Evolutionary conservation across 2,113 vertebrate genomes (phyloP).

Genomic region (Nycticryphes semicollaris): DNA sequence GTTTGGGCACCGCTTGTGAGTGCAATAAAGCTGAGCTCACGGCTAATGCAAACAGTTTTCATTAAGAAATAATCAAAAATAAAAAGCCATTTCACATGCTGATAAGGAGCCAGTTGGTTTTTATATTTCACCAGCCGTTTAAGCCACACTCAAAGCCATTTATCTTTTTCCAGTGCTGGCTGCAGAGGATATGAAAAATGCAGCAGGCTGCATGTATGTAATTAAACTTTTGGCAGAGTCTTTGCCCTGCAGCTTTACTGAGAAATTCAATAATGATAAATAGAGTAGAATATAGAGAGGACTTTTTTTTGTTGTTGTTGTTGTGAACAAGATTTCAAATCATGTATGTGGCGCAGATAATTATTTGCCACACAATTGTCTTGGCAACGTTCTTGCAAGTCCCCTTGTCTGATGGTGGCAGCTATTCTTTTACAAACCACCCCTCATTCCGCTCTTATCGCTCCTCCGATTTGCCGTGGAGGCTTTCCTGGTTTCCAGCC

Average conservation of each 20-base stretch:
- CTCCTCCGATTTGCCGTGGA: neutral
- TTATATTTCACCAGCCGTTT: neutral
- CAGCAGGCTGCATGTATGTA: conserved; percentile 21
- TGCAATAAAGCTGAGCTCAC: neutral
- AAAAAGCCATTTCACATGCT: conserved; percentile 46
- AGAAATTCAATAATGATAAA: conserved; percentile 68
- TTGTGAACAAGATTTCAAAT: conserved; percentile 36
- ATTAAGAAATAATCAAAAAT: conserved; percentile 62
- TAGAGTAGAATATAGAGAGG: conserved; percentile 45
- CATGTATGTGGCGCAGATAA: neutral
- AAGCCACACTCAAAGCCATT: neutral
- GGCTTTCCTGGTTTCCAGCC: neutral
- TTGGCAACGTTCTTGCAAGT: neutral
- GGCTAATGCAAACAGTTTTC: conserved; percentile 43
- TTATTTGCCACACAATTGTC: conserved; percentile 23
- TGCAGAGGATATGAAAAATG: conserved; percentile 52
- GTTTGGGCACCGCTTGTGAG: neutral
- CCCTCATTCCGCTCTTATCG: neutral
- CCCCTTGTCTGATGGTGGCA: neutral
- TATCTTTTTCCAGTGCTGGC: conserved; percentile 28
- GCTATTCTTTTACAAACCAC: neutral
- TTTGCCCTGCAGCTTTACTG: conserved; percentile 54
- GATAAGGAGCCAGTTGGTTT: neutral
- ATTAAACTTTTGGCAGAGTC: conserved; percentile 66
- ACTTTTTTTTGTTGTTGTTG: neutral